A percentile compares a stretch with the other conserved stretches of the same genome.
These are phyloP conservation scores for Tragulus kanchil DNA, from an alignment of 2,113 vertebrate genomes.

Conservation along the genomic window DNA sequence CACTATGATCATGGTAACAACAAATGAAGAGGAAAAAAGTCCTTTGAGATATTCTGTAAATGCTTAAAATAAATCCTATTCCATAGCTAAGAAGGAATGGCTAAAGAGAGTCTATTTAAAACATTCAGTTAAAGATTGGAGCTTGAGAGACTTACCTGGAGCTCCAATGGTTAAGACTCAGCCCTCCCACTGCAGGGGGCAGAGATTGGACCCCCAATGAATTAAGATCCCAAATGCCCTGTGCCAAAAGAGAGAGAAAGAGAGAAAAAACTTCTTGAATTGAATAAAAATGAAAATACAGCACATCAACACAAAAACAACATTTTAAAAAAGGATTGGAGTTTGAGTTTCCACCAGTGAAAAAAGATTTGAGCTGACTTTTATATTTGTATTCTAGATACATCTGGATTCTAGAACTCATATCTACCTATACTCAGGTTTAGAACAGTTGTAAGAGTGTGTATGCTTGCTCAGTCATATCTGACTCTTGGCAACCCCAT, in stretches of 20 bases:
- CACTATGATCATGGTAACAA: background rate
- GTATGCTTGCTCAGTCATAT: background rate
- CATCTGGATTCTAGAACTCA: background rate
- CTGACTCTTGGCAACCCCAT: background rate
- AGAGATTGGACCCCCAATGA: too few relatives aligned
- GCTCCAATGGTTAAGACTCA: background rate
- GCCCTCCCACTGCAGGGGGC: too few relatives aligned
- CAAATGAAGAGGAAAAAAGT: background rate
- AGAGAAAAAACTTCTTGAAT: too few relatives aligned
- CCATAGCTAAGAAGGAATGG: background rate
- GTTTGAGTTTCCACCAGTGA: background rate
- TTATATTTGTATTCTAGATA: too few relatives aligned
- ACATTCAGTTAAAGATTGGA: background rate
- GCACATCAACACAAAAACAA: too few relatives aligned
- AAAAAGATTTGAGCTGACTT: background rate
- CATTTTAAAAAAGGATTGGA: too few relatives aligned
- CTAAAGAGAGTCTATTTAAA: background rate
- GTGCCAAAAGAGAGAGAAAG: too few relatives aligned
- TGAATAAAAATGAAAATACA: too few relatives aligned
- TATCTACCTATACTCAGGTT: background rate
- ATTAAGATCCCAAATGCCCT: too few relatives aligned
- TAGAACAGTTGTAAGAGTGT: background rate
- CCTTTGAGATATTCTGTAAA: rapidly evolving
- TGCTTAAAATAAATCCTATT: background rate
- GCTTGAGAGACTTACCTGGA: background rate